Base-by-base conservation (phyloP, 2,888 invertebrate species). In the Drosophila multiciliata region DNA sequence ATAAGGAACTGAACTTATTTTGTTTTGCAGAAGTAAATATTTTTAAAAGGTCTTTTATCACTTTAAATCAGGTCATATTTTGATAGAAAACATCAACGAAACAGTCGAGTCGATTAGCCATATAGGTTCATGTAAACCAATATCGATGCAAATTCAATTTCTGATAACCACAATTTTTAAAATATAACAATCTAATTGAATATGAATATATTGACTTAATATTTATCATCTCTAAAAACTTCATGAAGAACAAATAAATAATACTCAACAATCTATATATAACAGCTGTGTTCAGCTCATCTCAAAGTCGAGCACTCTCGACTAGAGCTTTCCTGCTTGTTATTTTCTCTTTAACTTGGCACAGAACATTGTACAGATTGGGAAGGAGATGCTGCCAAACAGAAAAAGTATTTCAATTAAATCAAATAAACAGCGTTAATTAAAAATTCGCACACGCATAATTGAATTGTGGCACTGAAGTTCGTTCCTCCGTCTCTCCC, bases 341-440 rank as follows among this genome's bases (percentile, higher is more conserved):
- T 8, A 23, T 15, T 45, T 15, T 45, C 15, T 15, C 15, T 20
- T 45, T 45, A 45, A 12, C 45, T 20, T 1, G 20, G 20, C 12
- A 12, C 7, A 3, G 20, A 20, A 12, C 36, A 36, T 20, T 3
- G 3, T 2, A 12, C 11, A 9, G 33, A 7, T 17, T 11, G n/a
- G 20, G 36, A 42, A 32, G 32, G 45, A 20, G 35, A 7, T 9
- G 23, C n/a, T 15, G 40, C 20, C n/a, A 29, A 45, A 49, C 17
- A 62, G 35, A 12, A 40, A 40, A 71, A 36, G 54, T n/a, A 59
- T 61, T 74, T 78, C 66, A 76, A 79, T 79, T 76, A 80, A 82
- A 58, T 72, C 60, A 73, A 81, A 81, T 78, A 78, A 82, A 81
- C 75, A 71, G 57, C 59, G 60, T 78, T 84, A 76, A 82, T 84